Conservation (phyloP, 2,113 vertebrate genomes). For the Chaenogobius annularis region DNA sequence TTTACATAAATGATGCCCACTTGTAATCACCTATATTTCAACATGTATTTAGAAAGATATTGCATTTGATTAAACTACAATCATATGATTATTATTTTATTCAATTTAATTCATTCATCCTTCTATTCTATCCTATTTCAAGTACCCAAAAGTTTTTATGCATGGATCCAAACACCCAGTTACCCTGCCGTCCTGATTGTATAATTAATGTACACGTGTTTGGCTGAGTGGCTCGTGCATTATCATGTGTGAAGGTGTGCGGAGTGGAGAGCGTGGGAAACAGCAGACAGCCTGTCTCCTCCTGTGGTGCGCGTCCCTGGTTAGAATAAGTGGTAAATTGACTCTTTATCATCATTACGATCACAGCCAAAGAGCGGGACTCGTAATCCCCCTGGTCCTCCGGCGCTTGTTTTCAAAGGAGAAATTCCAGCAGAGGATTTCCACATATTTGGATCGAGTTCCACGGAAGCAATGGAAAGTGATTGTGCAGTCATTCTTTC, state of each 20-base stretch:
- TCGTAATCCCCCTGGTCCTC: conserved; percentile 59
- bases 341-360: conserved; percentile 74
- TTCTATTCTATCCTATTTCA: no score
- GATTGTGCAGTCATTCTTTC: conserved; percentile 16
- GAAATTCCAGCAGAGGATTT: conserved; percentile 69
- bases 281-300: conserved; percentile 70
- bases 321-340: conserved; percentile 72
- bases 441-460: conserved; percentile 66
- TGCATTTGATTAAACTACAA: not conserved
- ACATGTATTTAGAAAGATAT: not conserved
- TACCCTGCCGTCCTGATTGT: conserved; percentile 4
- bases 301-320: conserved; percentile 60
- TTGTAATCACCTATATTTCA: no score
- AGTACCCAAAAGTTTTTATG: no score
- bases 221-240: conserved; percentile 46
- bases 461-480: conserved; percentile 41
- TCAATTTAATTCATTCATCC: no score
- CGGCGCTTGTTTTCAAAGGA: conserved; percentile 63
- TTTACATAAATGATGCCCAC: not conserved
- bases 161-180: conserved; percentile 26
- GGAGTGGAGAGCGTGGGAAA: conserved; percentile 26
- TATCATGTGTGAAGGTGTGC: conserved; percentile 41
- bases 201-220: conserved; percentile 16
- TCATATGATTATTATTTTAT: no score
- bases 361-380: conserved; percentile 53